Conservation (phyloP, 2,113 vertebrate species). For the Marcusenius ussheri region DNA sequence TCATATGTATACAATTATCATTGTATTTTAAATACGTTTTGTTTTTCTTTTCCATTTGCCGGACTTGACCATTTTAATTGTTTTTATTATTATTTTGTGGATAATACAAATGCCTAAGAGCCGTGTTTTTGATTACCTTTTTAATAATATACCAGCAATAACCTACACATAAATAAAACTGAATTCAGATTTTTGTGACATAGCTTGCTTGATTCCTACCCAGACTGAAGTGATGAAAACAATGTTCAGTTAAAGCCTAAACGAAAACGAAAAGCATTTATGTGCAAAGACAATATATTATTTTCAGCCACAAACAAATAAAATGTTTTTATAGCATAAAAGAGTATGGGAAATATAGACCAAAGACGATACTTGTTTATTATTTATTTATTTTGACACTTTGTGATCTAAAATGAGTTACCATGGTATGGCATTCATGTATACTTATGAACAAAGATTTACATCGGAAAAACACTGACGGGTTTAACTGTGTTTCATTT, state of each 20-base stretch:
- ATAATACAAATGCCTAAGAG: neutral
- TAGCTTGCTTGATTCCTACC: neutral
- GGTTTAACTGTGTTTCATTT: neutral
- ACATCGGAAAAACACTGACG: neutral
- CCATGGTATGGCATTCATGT: neutral
- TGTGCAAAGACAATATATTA: neutral
- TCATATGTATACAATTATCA: no score
- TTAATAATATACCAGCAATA: neutral
- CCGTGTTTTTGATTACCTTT: neutral
- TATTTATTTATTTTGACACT: neutral
- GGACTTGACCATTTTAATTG: neutral
- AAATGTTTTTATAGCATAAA: neutral
- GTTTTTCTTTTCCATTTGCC: neutral
- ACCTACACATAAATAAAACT: neutral
- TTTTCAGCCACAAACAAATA: neutral
- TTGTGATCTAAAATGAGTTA: neutral
- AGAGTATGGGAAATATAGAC: neutral
- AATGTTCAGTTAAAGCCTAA: neutral
- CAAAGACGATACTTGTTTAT: neutral
- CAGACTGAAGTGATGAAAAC: neutral
- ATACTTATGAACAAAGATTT: neutral
- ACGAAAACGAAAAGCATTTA: neutral
- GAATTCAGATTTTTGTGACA: neutral
- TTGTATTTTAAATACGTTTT: neutral
- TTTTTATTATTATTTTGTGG: neutral